A percentile compares a stretch with the other conserved stretches of the same genome.
Conservation (phyloP, 2,888 invertebrate genomes). For the Philereme transversata region DNA sequence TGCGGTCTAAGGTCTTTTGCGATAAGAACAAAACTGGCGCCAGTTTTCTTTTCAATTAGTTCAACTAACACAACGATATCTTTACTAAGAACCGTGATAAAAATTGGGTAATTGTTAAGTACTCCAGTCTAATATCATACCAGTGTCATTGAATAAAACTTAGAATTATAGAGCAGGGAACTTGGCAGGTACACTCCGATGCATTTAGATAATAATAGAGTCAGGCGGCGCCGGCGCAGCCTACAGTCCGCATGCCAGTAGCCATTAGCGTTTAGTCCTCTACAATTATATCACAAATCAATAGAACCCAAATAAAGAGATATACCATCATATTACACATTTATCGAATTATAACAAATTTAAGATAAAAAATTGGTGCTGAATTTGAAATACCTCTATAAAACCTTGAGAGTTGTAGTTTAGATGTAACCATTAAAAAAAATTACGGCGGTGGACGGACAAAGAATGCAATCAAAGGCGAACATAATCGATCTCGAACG, state of each 20-base stretch:
- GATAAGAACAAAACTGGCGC: conserved; percentile 19
- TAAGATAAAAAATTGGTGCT: neutral
- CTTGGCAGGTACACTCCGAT: conserved; percentile 50
- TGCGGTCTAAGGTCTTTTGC: conserved; percentile 11
- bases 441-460: conserved; percentile 15
- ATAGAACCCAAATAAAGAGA: conserved; percentile 32
- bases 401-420: conserved; percentile 6
- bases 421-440: conserved; percentile 13
- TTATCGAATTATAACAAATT: conserved; percentile 19
- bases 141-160: conserved; percentile 35
- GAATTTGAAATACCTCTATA: too few species aligned
- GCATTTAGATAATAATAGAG: conserved; percentile 64
- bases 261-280: conserved; percentile 66
- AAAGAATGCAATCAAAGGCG: conserved; percentile 61
- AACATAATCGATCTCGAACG: conserved; percentile 76
- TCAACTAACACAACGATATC: conserved; percentile 30
- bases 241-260: conserved; percentile 56
- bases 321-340: conserved; percentile 31
- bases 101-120: conserved; percentile 20
- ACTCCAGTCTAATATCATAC: conserved; percentile 29
- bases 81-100: conserved; percentile 29
- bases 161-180: conserved; percentile 40
- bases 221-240: conserved; percentile 46
- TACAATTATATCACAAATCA: conserved; percentile 57
- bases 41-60: conserved; percentile 34